Base-by-base conservation (phyloP, 1,140 invertebrate species). In the Augochlora pura region DNA sequence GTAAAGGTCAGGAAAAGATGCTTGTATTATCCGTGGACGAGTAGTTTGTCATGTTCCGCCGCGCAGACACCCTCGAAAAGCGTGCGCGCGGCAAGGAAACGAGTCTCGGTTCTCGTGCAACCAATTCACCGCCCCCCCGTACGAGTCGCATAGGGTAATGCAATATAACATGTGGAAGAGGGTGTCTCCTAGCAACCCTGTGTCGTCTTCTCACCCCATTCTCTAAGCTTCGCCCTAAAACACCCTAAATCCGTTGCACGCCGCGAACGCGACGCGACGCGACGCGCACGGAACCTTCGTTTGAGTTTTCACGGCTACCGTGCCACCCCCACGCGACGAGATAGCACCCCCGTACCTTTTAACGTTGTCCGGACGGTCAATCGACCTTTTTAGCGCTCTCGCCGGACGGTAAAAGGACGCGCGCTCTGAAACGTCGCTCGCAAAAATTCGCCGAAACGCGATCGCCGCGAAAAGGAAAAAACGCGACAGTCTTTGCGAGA, bases 181-280 rank as follows among this genome's bases (percentile, higher is more conserved):
- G 90, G 90, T 90, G 90, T 91, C 80, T 90, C 90, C 90, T 91
- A 91, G 90, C 90, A 91, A 91, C 90, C 88, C 88, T 91, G 82
- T 89, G 86, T 91, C 88, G 86, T 91, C 88, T 90, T 89, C 88
- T 88, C 76, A 80, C 85, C 84, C 87, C 52, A 39, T 46, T 42
- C 80, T 57, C 81, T 86, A 84, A 87, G 72, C 80, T 85, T 86
- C 78, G 67, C 77, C 84, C 88, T 88, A 90, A 89, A 91, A 88
- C 84, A 88, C 84, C 83, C 84, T 85, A 90, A 90, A 89, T 86
- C 84, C 86, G 77, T 39, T 60, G 80, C 81, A 80, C 66, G 65
- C 80, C 65, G 49, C 72, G 38, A 42, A 42, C 64, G 57, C 81
- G 86, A 87, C 72, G 42, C 42, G 9, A 2, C 10, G 42, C 42